Evolutionary conservation across 2,888 invertebrate genomes (phyloP).

Genomic region (Embidobia sp.): DNA sequence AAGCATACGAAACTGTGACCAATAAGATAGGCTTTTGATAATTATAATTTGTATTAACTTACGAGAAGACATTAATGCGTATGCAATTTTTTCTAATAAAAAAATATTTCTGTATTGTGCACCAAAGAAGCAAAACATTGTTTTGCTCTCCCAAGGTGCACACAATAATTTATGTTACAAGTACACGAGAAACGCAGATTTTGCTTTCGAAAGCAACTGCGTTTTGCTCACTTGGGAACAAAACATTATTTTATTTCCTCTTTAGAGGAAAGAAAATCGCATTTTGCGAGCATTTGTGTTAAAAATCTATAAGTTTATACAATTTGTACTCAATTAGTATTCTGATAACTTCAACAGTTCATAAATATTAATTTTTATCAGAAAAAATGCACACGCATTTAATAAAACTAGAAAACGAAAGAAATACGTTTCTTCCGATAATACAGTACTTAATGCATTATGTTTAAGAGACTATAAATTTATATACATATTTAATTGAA

Average conservation of each 20-base stretch:
- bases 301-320: background rate
- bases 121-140: background rate
- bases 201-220: too few relatives aligned
- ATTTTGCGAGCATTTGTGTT: too few relatives aligned
- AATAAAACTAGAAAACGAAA: conserved; percentile 5
- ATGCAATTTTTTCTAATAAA: conserved; percentile 3
- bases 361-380: conserved; percentile 3
- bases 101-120: background rate
- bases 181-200: too few relatives aligned
- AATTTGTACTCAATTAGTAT: background rate
- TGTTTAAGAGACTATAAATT: conserved; percentile 17
- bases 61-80: background rate
- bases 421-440: conserved; percentile 23
- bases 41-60: conserved; percentile 7
- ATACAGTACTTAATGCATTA: conserved; percentile 40
- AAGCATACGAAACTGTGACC: conserved; percentile 93
- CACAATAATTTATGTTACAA: too few relatives aligned
- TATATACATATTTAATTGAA: conserved; percentile 17
- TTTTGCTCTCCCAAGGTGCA: too few relatives aligned
- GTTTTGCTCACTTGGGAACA: too few relatives aligned
- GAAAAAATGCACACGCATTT: background rate
- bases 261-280: too few relatives aligned
- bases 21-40: conserved; percentile 25
- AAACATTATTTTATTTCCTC: too few relatives aligned
- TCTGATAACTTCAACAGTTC: too few relatives aligned